Percentiles rank a stretch among this genome's conserved stretches.
Conservation (phyloP, 2,797 vertebrate species). For the Phoebastria nigripes region DNA sequence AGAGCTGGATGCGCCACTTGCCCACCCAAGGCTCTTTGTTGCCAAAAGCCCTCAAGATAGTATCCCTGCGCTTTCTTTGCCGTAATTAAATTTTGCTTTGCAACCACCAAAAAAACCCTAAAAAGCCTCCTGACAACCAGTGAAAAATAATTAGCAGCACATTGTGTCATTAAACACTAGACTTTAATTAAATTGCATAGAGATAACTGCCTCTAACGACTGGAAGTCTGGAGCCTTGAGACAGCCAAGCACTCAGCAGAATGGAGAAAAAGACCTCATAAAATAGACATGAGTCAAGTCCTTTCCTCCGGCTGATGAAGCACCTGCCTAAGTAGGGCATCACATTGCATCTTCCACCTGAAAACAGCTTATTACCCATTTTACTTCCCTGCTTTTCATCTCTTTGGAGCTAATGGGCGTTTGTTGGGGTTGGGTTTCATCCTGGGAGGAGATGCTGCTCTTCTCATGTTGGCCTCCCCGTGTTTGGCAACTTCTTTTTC, state of each 20-base stretch:
- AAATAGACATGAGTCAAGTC: constrained; percentile 49
- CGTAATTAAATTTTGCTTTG: constrained; percentile 50
- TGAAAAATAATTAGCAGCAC: constrained; percentile 73
- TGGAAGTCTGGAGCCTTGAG: constrained; percentile 36
- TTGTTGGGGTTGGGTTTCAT: background rate
- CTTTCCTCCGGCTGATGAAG: constrained; percentile 43
- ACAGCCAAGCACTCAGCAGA: constrained; percentile 40
- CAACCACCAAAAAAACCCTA: background rate
- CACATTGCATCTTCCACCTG: constrained; percentile 28
- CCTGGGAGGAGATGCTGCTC: background rate
- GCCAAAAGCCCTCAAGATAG: background rate
- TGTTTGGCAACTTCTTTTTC: background rate
- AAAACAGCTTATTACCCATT: constrained; percentile 41
- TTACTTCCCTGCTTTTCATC: constrained; percentile 1
- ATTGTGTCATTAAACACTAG: constrained; percentile 77
- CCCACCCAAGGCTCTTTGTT: background rate
- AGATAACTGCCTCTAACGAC: constrained; percentile 73
- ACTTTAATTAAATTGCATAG: constrained; percentile 77
- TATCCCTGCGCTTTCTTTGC: background rate
- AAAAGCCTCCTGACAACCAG: constrained; percentile 54
- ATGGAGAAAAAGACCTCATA: constrained; percentile 57
- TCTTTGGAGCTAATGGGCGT: constrained; percentile 11
- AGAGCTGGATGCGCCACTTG: background rate
- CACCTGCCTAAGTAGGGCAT: constrained; percentile 49
- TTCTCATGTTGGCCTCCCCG: fast-evolving